A percentile compares a stretch with the other conserved stretches of the same genome.
Conservation (phyloP, 64 coral and sea anemone genomes). For the Trachythela sp. region DNA sequence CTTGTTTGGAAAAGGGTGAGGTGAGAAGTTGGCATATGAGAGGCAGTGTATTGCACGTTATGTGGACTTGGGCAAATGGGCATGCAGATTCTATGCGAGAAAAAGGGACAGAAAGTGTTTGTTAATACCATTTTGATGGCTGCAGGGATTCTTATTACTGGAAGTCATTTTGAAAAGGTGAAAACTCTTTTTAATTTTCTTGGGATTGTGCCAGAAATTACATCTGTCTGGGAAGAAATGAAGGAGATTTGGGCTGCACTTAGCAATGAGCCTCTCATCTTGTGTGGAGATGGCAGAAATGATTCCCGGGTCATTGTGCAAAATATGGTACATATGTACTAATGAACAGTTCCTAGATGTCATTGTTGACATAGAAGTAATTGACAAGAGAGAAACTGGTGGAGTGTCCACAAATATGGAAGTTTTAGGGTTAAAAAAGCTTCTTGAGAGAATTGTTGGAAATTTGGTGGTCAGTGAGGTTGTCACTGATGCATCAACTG, state of each 20-base stretch:
- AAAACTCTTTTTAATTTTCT: conserved; percentile 27
- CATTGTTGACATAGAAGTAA: conserved; percentile 23
- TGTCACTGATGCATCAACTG: conserved; percentile 8
- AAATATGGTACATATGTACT: conserved; percentile 29
- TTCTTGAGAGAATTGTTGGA: neutral
- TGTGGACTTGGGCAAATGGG: neutral
- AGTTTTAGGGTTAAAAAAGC: neutral
- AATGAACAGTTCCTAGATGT: conserved; percentile 14
- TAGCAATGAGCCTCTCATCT: conserved; percentile 8
- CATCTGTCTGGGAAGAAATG: conserved; percentile 7
- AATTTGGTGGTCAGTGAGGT: conserved; percentile 10
- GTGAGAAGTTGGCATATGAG: neutral
- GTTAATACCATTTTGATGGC: conserved; percentile 32
- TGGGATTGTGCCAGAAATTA: conserved; percentile 19
- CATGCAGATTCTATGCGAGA: conserved; percentile 10
- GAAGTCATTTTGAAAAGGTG: conserved; percentile 42
- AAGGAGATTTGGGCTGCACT: conserved; percentile 15
- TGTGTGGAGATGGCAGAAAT: conserved; percentile 41
- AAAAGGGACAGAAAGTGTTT: conserved; percentile 40
- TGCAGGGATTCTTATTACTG: conserved; percentile 32
- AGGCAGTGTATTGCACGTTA: neutral
- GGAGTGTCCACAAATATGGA: conserved; percentile 21
- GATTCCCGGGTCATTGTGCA: conserved; percentile 40
- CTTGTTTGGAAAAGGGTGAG: neutral
- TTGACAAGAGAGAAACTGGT: conserved; percentile 29